Base-by-base conservation (phyloP, 1,140 invertebrate genomes). In the Drosophila lowei region DNA sequence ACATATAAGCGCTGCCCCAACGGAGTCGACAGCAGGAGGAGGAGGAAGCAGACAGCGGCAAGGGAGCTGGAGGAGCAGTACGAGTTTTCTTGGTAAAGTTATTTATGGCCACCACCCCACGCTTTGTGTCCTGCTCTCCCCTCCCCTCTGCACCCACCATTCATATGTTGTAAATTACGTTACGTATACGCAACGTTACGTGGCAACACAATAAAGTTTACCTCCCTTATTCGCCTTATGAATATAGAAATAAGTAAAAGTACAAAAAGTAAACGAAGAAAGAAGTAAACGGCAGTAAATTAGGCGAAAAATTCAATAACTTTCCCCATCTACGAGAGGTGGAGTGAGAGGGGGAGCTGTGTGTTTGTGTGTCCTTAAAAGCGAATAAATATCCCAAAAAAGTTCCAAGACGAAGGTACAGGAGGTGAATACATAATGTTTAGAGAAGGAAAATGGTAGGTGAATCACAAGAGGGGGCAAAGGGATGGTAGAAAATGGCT, bases 251-350 rank as follows among this genome's bases (percentile, higher is more conserved):
- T 44, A 41, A 46, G 38, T 34, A 56, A 16, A 67, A 72, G 23
- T 5, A 25, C 23, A 25, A 25, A 25, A 25, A 25, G 23, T 25
- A 23, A 23, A 23, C 21, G 21, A 23, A 23, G 21, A 23, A 23
- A 2, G 46, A 85, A 65, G 55, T 68, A 67, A 86, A 71, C 67
- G 60, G 34, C 63, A 77, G 72, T 86, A 86, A 85, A 85, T 85
- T 85, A 77, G 64, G 67, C 73, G 60, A 65, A 72, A 86, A 85
- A 86, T 85, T 85, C 77, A 86, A 85, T 84, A 79, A 85, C 58
- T 79, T 85, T 41, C 16, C 38, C 59, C 61, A 30, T 42, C 38
- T 25, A 11, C 3, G 30, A 18, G 18, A 2, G 53, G 60, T 53
- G 56, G 38, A 48, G 56, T 43, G 66, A 21, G 42, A 41, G 49